Evolutionary conservation across 2,113 vertebrate genomes (phyloP).

Genomic region (Hippopotamus amphibius): DNA sequence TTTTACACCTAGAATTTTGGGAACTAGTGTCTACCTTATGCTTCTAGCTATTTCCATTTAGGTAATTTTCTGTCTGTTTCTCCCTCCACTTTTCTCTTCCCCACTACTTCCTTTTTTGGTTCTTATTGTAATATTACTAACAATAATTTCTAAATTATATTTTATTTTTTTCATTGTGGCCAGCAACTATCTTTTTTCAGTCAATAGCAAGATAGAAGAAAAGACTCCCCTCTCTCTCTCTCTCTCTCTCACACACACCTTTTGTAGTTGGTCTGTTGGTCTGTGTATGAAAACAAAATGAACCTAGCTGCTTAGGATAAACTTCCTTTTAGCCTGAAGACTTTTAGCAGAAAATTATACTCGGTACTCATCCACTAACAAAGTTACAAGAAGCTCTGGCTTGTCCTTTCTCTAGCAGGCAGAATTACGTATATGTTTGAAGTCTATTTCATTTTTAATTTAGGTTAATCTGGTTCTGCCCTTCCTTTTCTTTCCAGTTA

Average conservation of each 20-base stretch:
- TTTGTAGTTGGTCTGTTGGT: background rate
- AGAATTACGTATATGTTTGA: background rate
- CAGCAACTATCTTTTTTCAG: background rate
- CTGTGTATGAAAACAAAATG: background rate
- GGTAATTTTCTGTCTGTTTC: background rate
- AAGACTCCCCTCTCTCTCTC: background rate
- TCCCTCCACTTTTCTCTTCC: background rate
- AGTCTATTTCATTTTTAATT: background rate
- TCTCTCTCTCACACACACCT: background rate
- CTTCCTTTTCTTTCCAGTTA: background rate
- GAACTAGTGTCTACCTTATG: too few species aligned
- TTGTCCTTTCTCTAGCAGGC: background rate
- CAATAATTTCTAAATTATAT: background rate
- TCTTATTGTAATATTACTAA: background rate
- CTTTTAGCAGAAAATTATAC: background rate
- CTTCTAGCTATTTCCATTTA: background rate
- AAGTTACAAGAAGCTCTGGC: background rate
- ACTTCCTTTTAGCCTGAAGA: background rate
- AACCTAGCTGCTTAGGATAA: background rate
- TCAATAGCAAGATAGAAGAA: background rate
- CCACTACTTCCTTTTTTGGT: background rate
- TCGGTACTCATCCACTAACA: background rate
- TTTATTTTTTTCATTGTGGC: background rate
- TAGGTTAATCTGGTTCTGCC: background rate
- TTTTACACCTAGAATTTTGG: background rate